These are phyloP conservation scores for Drosophila bunnanda DNA, from an alignment of 2,888 invertebrate genomes.

Conservation along the genomic window DNA sequence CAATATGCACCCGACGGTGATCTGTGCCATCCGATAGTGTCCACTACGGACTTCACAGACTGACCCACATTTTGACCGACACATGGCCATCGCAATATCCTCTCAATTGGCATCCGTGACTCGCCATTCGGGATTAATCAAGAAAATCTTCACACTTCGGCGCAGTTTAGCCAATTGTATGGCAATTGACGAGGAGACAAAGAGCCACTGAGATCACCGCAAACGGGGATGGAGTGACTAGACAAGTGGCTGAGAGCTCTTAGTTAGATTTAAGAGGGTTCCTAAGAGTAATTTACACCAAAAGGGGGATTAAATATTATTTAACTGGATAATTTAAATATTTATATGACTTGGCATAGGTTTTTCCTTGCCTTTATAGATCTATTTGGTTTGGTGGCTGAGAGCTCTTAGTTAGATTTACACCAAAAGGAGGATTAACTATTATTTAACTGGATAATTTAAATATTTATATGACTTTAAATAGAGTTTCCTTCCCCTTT, in stretches of 20 bases:
- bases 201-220: conserved; percentile 4
- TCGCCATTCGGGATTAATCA: conserved; percentile 43
- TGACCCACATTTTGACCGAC: conserved; percentile 52
- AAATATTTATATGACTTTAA: not conserved
- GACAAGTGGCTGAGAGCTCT: conserved; percentile 13
- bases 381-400: not conserved
- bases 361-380: not conserved
- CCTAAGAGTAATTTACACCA: not conserved
- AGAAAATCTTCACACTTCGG: conserved; percentile 34
- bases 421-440: not conserved
- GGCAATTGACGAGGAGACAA: conserved; percentile 32
- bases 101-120: conserved; percentile 55
- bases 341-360: too few relatives aligned
- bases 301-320: not conserved
- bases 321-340: not conserved
- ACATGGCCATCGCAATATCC: conserved; percentile 31
- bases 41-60: conserved; percentile 32
- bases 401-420: not conserved
- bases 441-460: not conserved
- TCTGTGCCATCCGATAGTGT: conserved; percentile 50
- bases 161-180: conserved; percentile 39
- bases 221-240: conserved; percentile 10
- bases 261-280: not conserved
- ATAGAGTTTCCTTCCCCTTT: too few relatives aligned
- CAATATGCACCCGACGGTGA: conserved; percentile 26